Percentiles rank a stretch among this genome's conserved stretches.
Conservation (phyloP, 2,113 vertebrate species). For the Anthoscopus minutus region DNA sequence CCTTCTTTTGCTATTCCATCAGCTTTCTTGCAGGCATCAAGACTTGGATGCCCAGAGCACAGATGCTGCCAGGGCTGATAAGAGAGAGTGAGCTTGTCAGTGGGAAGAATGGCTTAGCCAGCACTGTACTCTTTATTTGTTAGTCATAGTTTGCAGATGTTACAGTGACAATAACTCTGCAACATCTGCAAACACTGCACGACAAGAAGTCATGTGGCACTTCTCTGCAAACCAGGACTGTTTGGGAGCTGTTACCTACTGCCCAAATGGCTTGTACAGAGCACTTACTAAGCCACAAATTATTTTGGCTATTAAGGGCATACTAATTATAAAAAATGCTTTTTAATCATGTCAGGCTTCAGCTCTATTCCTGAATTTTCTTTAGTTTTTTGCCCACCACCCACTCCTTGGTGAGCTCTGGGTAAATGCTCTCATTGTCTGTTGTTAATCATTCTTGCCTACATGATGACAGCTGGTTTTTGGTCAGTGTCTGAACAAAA, state of each 20-base stretch:
- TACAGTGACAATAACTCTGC: not conserved
- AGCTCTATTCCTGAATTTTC: not conserved
- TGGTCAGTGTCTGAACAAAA: not conserved
- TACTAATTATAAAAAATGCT: not conserved
- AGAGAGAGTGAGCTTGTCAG: rapidly evolving
- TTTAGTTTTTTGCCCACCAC: not conserved
- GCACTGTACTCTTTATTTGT: not conserved
- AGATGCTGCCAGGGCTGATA: not conserved
- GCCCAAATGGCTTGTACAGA: not conserved
- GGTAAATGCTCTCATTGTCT: not conserved
- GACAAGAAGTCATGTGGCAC: not conserved
- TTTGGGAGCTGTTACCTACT: not conserved
- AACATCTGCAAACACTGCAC: not conserved
- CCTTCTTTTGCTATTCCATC: not conserved
- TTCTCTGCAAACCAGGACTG: not conserved
- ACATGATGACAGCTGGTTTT: not conserved
- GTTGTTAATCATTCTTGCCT: not conserved
- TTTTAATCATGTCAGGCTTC: not conserved
- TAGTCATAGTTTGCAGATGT: not conserved
- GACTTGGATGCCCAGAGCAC: not conserved
- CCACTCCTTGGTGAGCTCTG: not conserved
- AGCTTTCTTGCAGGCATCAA: not conserved
- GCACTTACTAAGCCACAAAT: not conserved
- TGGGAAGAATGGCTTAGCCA: not conserved
- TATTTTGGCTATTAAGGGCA: not conserved